phyloP scores from a whole-genome alignment of 2,797 vertebrate species.

The Schizopygopsis pylzovi region DNA sequence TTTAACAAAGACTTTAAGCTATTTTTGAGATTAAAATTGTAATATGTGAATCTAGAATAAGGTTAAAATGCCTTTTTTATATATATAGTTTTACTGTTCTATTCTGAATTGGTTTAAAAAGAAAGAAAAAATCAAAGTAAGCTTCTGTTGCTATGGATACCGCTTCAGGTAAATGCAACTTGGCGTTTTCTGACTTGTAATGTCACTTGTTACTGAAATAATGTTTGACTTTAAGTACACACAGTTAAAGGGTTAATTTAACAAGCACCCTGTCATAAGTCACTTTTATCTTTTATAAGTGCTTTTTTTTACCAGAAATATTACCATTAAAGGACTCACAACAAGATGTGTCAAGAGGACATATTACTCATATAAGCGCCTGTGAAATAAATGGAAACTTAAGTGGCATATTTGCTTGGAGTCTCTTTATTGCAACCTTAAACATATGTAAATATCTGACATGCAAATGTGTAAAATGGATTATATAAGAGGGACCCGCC shows the following conservation, averaged over 20 bases:
- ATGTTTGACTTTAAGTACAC: not conserved
- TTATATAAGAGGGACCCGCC: not conserved
- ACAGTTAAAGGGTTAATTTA: slow-evolving; percentile 3
- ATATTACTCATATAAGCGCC: not conserved
- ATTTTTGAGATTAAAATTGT: not conserved
- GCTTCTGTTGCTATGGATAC: not conserved
- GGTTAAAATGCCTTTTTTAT: not conserved
- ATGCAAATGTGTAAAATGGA: not conserved
- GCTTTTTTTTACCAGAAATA: not conserved
- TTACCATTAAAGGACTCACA: not conserved
- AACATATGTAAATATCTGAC: not conserved
- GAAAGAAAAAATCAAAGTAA: not conserved
- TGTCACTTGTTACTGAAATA: not conserved
- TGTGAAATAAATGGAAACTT: not conserved
- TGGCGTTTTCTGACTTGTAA: not conserved
- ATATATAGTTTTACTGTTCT: not conserved
- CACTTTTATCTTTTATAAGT: not conserved
- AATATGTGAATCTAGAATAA: not conserved
- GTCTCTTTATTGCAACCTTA: slow-evolving; percentile 7
- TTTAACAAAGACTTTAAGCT: not conserved
- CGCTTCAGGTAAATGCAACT: not conserved
- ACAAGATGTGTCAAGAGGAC: not conserved
- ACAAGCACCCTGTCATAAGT: slow-evolving; percentile 10
- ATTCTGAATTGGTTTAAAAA: not conserved
- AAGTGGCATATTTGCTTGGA: not conserved